A percentile compares a stretch with the other conserved stretches of the same genome.
Evolutionary conservation across 37 sponge, comb jelly and placozoan genomes (phyloP).

Genomic region (Trichoplax adhaerens): DNA sequence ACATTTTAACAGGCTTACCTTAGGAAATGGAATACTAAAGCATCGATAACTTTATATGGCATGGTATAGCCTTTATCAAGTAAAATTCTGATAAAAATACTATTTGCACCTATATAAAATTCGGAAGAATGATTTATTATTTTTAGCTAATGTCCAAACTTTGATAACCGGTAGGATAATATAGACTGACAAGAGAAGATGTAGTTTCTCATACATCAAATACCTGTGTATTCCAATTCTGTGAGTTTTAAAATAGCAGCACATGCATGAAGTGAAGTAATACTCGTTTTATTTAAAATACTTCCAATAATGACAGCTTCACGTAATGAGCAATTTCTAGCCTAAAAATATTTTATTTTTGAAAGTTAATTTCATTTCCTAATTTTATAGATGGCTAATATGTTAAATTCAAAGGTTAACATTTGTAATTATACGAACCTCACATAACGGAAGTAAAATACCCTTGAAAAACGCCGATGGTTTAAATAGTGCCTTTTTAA

Average conservation of each 20-base stretch:
- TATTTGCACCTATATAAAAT: slow-evolving; percentile 44
- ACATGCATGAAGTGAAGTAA: slow-evolving; percentile 85
- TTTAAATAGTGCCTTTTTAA: slow-evolving; percentile 89
- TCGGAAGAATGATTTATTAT: no score
- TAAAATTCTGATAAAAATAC: slow-evolving; percentile 79
- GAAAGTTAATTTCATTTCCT: no score
- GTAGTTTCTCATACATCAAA: neutral
- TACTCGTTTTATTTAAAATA: slow-evolving; percentile 60
- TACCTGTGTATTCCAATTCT: slow-evolving; percentile 66
- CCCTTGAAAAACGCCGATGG: slow-evolving; percentile 99
- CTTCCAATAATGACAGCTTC: slow-evolving; percentile 94
- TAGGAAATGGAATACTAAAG: slow-evolving; percentile 60
- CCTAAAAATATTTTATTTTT: neutral
- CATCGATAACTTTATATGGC: slow-evolving; percentile 86
- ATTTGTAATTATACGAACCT: slow-evolving; percentile 9
- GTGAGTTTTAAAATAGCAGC: slow-evolving; percentile 90
- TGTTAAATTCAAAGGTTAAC: neutral
- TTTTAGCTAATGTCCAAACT: no score
- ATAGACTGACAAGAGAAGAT: no score
- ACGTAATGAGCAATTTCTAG: slow-evolving; percentile 74
- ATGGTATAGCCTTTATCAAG: slow-evolving; percentile 92
- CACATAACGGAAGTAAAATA: slow-evolving; percentile 76
- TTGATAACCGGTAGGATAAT: no score
- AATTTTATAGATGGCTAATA: no score
- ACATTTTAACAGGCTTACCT: slow-evolving; percentile 14